Evolutionary conservation across 1,140 invertebrate species (phyloP).

Genomic region (Nephila pilipes): DNA sequence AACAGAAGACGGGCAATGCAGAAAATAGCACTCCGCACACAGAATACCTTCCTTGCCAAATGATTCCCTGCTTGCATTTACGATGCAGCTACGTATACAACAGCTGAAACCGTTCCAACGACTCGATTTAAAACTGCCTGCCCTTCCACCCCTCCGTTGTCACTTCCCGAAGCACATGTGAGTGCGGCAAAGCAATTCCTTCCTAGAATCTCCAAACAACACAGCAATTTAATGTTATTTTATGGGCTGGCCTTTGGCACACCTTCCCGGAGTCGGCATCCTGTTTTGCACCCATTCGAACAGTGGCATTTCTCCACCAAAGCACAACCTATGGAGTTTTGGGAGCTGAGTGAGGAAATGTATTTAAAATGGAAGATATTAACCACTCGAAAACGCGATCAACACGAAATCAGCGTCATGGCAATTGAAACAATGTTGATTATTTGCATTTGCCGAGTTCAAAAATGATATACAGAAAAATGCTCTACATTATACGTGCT

Average conservation of each 20-base stretch:
- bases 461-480: too few relatives aligned
- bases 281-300: not conserved
- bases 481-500: too few relatives aligned
- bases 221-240: conserved; percentile 41
- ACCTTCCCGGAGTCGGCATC: conserved; percentile 1
- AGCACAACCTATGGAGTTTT: too few relatives aligned
- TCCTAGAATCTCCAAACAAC: conserved; percentile 13
- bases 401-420: too few relatives aligned
- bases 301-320: not conserved
- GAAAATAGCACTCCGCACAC: conserved; percentile 27
- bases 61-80: not conserved
- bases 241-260: conserved; percentile 35
- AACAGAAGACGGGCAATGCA: conserved; percentile 32
- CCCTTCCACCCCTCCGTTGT: not conserved
- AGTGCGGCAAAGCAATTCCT: not conserved
- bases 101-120: conserved; percentile 20
- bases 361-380: too few relatives aligned
- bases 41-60: not conserved
- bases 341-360: too few relatives aligned
- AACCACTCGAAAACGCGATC: too few relatives aligned
- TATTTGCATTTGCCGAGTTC: too few relatives aligned
- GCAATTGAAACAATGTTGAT: too few relatives aligned
- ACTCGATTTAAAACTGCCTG: conserved; percentile 32
- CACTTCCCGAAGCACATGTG: not conserved
- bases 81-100: not conserved